Conservation (phyloP, 2,888 invertebrate genomes). For the Parasteatoda lunata region DNA sequence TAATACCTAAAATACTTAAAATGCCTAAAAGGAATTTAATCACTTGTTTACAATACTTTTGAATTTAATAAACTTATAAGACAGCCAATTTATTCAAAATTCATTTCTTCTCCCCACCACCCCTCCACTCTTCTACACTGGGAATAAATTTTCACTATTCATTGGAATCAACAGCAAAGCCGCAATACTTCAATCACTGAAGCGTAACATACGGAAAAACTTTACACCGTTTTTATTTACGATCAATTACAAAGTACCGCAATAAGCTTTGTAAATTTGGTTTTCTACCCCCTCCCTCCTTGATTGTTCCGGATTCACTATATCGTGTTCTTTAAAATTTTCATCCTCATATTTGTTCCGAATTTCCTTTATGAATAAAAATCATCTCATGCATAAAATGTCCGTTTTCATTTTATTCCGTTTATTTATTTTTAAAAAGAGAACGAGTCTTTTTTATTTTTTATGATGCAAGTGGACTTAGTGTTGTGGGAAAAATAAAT, state of each 20-base stretch:
- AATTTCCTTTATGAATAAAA: slow-evolving; percentile 13
- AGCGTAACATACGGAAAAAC: too few species aligned
- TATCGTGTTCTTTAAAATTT: too few species aligned
- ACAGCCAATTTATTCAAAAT: too few species aligned
- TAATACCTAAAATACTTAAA: too few species aligned
- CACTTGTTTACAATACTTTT: too few species aligned
- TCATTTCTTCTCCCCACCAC: too few species aligned
- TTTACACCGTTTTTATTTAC: background rate
- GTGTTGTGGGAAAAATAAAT: slow-evolving; percentile 21
- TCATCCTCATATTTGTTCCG: slow-evolving; percentile 16
- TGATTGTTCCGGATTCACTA: slow-evolving; percentile 15
- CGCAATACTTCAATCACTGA: too few species aligned
- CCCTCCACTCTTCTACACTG: too few species aligned
- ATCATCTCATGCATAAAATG: slow-evolving; percentile 6
- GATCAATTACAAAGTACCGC: background rate
- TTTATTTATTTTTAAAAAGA: background rate
- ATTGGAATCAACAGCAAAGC: too few species aligned
- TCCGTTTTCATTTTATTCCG: background rate
- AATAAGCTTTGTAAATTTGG: background rate
- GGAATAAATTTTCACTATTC: too few species aligned
- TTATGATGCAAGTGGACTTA: background rate
- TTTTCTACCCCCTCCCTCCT: background rate
- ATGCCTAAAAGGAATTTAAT: too few species aligned
- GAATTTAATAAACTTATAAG: too few species aligned
- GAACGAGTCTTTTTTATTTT: background rate